Evolutionary conservation across 2,113 vertebrate species (phyloP).

Genomic region (Corythornis cristatus): DNA sequence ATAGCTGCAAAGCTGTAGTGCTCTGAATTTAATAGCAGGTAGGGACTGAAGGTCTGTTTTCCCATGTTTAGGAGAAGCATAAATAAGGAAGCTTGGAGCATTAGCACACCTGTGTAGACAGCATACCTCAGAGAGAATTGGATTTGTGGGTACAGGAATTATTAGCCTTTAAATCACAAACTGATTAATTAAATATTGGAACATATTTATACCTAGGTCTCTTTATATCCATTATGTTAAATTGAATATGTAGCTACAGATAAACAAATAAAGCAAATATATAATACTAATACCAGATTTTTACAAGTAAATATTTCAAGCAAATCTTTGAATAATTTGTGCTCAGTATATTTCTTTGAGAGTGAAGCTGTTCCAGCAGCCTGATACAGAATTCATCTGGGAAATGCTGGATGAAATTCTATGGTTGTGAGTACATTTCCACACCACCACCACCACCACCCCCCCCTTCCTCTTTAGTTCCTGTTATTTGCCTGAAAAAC

Average conservation of each 20-base stretch:
- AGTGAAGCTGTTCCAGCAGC: background rate
- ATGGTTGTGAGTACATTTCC: background rate
- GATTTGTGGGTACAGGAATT: background rate
- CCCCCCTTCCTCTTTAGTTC: background rate
- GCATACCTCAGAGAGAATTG: background rate
- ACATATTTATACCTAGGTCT: background rate
- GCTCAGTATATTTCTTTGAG: background rate
- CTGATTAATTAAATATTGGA: background rate
- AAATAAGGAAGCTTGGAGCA: background rate
- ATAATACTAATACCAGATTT: background rate
- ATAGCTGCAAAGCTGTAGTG: background rate
- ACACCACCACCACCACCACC: too few relatives aligned
- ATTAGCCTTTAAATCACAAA: background rate
- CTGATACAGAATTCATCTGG: background rate
- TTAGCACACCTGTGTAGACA: background rate
- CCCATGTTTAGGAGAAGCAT: background rate
- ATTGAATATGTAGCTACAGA: background rate
- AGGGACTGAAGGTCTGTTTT: background rate
- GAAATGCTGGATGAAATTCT: background rate
- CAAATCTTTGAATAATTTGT: background rate
- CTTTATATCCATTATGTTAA: background rate
- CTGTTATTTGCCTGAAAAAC: background rate
- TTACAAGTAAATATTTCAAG: background rate
- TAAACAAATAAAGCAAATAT: background rate
- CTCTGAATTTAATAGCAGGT: background rate